Evolutionary conservation across 2,113 vertebrate species (phyloP), one percentile per base, ranked within the genome.

Genomic region (Dermatemys mawii): DNA sequence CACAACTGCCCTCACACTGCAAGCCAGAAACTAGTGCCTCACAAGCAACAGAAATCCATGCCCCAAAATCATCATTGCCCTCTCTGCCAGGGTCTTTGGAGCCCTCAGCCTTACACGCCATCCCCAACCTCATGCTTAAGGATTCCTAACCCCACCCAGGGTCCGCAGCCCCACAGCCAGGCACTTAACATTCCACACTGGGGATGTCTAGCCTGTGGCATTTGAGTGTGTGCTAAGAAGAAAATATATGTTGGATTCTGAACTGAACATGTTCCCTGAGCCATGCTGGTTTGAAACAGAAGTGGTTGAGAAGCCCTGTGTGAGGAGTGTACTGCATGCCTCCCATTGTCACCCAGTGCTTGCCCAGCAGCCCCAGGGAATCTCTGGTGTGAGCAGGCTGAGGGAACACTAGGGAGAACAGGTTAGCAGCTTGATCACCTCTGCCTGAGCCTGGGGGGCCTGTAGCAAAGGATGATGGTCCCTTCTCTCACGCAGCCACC

Each of bases 21-120:
- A 55, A 5, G 57, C 17, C 60, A 86, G 83, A 60, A 76, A 14
- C 54, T 5, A 8, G 24, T 0, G 0, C 1, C 48, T 16, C 2
- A 3, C 22, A 63, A 54, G 2, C 79, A 81, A 44, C 44, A 86
- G 27, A 27, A 86, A 10, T 29, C 50, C 32, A 11, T 0, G 0
- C 5, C 75, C 27, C 78, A 1, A 1, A 57, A 67, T n/a, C 21
- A n/a, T 67, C 60, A 10, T 26, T 44, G 35, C 78, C 63, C 81
- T 85, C 35, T 53, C 27, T 6, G n/a, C 2, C 82, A 70, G 44
- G 26, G 63, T 13, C 63, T 44, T 84, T 70, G 55, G 55, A 73
- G 86, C 79, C 4, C 60, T n/a, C 60, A 67, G 60, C 35, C 60
- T 19, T n/a, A n/a, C 16, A 67, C 60, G 21, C 35, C 17, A 4